A percentile compares a stretch with the other conserved stretches of the same genome.
phyloP scores from a whole-genome alignment of 2,113 vertebrate species.

The Steatornis caripensis region DNA sequence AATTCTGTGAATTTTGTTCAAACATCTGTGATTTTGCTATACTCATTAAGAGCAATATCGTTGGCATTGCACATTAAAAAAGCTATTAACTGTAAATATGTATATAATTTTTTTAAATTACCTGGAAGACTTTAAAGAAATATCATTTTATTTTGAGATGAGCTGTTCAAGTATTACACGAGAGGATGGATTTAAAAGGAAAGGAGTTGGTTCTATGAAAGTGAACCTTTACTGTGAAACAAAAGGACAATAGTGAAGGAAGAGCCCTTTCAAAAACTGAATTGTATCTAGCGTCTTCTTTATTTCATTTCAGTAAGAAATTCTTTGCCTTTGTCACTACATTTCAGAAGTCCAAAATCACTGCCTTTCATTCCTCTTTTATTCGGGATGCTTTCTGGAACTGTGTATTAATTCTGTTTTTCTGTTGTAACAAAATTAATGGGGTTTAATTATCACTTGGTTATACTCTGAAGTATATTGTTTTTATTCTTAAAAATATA shows the following conservation, averaged over 20 bases:
- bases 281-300: constrained; percentile 8
- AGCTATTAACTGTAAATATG: background rate
- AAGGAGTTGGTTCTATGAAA: background rate
- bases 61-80: background rate
- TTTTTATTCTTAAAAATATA: constrained; percentile 25
- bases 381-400: background rate
- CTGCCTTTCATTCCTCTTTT: constrained; percentile 22
- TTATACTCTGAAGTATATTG: constrained; percentile 27
- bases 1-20: background rate
- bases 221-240: background rate
- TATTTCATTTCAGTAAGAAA: constrained; percentile 3
- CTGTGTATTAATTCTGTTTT: background rate
- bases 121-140: background rate
- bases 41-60: background rate
- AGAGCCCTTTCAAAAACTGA: constrained; percentile 17
- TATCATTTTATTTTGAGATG: background rate
- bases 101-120: background rate
- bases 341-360: constrained; percentile 27
- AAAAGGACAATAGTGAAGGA: constrained; percentile 33
- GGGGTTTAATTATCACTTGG: background rate
- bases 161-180: background rate
- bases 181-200: background rate
- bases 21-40: background rate
- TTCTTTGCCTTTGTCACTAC: constrained; percentile 9
- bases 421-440: background rate